Base-by-base conservation (phyloP, 2,888 invertebrate species). In the Cyclophora albipunctata region DNA sequence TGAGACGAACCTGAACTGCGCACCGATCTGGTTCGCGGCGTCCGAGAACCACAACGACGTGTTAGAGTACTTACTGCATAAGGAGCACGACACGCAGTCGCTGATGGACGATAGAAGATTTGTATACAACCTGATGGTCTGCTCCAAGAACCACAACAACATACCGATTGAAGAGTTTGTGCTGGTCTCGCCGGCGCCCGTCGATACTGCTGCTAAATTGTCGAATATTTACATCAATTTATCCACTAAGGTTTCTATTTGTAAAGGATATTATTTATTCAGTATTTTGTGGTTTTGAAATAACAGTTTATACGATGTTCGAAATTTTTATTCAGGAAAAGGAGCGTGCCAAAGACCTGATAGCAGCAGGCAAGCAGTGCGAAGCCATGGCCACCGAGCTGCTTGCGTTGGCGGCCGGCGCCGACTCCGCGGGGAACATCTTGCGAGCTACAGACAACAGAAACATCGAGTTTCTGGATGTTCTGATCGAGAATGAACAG, bases 71-170 rank as follows among this genome's bases (percentile, higher is more conserved):
- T 91, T 99, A 53, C 93, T 99, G 91, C 96, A 96, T 69, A 98
- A 98, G 81, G 99, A 99, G 72, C 99, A 99, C 78, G 98, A 98
- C 73, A 98, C 98, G 0, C 97, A 98, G 74, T 93, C 94, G 4
- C 90, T 99, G 6, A 98, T 99, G 98, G 99, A 99, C 61, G 99
- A 99, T 76, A 93, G 96, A 73, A 93, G 98, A 91, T 99, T 99
- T 79, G 96, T 98, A 48, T 98, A 98, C 84, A 99, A 99, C 78
- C 90, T 99, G 69, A 99, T 99, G 98, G 95, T 98, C 41, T 97
- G 98, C 80, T 97, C 98, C 34, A 98, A 98, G 81, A 96, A 96
- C 84, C 92, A 97, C 85, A 95, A 97, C 73, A 98, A 99, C 81
- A 95, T 96, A 69, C 98, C 99, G 0, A 96, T 99, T 57, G 96